phyloP scores from a whole-genome alignment of 2,113 vertebrate species.

The Balaeniceps rex region DNA sequence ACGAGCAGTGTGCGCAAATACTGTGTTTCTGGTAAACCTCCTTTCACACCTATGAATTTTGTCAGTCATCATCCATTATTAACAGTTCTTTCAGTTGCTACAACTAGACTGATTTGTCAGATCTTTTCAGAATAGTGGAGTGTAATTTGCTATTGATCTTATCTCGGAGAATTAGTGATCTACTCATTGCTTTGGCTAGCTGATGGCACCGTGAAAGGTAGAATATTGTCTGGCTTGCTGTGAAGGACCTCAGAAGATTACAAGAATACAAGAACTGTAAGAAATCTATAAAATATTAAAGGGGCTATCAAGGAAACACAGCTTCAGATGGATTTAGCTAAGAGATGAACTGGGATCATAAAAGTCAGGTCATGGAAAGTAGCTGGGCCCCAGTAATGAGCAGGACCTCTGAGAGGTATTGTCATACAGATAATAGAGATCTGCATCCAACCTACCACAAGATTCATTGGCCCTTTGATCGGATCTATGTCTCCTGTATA shows the following conservation, averaged over 20 bases:
- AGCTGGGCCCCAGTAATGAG: conserved; percentile 27
- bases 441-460: conserved; percentile 38
- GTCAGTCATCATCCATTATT: conserved; percentile 39
- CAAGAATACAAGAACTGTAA: conserved; percentile 1
- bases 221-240: conserved; percentile 31
- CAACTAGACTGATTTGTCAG: not conserved
- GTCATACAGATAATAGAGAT: conserved; percentile 46
- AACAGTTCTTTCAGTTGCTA: conserved; percentile 6
- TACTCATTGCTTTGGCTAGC: not conserved
- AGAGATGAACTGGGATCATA: conserved; percentile 26
- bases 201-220: not conserved
- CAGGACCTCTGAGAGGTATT: conserved; percentile 14
- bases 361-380: conserved; percentile 30
- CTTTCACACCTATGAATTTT: conserved; percentile 49
- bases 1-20: not conserved
- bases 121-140: not conserved
- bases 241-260: conserved; percentile 22
- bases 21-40: not conserved
- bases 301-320: conserved; percentile 6
- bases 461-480: conserved; percentile 45
- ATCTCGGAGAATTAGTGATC: not conserved
- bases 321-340: conserved; percentile 30
- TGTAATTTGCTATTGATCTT: not conserved
- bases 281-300: conserved; percentile 12
- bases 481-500: not conserved